Conservation (phyloP, 2,113 vertebrate species). For the cat (Felis catus) region F.catus_Fca126_mat1.0 CM031412.1:122914501-122915000, state of each 20-base stretch:
- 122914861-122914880: background rate
- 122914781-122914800: background rate
- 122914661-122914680: background rate
- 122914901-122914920: background rate
- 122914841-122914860: background rate
- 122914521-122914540: background rate
- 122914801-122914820: background rate
- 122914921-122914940: too few relatives aligned
- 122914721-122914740: background rate
- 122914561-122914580: background rate
- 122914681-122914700: background rate
- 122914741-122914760: background rate
- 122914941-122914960: too few relatives aligned
- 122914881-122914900: background rate
- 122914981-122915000: too few relatives aligned
- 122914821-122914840: background rate
- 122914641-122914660: background rate
- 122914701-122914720: background rate
- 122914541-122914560: background rate
- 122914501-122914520: background rate
- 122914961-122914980: too few relatives aligned
- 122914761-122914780: background rate
- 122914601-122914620: background rate
- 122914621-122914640: background rate
- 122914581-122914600: background rate